Percentiles rank a stretch among this genome's conserved stretches.
Evolutionary conservation across 2,888 invertebrate species (phyloP).

Genomic region (Lymantria dispar): DNA sequence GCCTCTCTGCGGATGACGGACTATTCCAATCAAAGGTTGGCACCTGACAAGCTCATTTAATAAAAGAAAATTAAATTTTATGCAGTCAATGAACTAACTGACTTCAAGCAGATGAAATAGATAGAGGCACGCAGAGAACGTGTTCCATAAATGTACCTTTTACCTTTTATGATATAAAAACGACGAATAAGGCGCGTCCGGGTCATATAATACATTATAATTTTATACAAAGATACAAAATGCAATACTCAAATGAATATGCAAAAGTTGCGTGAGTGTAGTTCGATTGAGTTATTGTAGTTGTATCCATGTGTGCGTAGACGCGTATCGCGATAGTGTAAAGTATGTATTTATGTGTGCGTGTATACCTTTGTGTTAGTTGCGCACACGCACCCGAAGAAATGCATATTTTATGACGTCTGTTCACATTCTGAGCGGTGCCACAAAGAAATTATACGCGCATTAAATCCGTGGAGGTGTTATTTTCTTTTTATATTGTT

Average conservation of each 20-base stretch:
- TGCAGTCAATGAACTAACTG: neutral
- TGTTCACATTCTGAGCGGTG: conserved; percentile 80
- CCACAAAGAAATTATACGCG: conserved; percentile 83
- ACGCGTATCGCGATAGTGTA: conserved; percentile 20
- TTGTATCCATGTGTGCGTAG: conserved; percentile 49
- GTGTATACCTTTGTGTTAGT: conserved; percentile 21
- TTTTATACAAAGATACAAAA: conserved; percentile 81
- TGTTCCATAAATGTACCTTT: conserved; percentile 27
- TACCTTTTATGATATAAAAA: conserved; percentile 54
- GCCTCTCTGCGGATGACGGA: no score
- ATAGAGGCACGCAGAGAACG: conserved; percentile 19
- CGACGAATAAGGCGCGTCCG: conserved; percentile 43
- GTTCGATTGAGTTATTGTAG: conserved; percentile 78
- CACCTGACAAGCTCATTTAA: no score
- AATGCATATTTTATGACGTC: conserved; percentile 83
- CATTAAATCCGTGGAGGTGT: conserved; percentile 79
- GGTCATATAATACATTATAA: conserved; percentile 81
- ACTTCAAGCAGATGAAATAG: conserved; percentile 16
- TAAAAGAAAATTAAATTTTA: neutral
- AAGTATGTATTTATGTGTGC: conserved; percentile 8
- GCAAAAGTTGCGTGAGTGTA: conserved; percentile 70
- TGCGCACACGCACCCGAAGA: conserved; percentile 69
- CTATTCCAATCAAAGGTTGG: no score
- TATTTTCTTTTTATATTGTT: conserved; percentile 50
- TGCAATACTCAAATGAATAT: conserved; percentile 77